Base-by-base conservation (phyloP, 2,797 vertebrate genomes). In the Melanotaenia parkinsoni region DNA sequence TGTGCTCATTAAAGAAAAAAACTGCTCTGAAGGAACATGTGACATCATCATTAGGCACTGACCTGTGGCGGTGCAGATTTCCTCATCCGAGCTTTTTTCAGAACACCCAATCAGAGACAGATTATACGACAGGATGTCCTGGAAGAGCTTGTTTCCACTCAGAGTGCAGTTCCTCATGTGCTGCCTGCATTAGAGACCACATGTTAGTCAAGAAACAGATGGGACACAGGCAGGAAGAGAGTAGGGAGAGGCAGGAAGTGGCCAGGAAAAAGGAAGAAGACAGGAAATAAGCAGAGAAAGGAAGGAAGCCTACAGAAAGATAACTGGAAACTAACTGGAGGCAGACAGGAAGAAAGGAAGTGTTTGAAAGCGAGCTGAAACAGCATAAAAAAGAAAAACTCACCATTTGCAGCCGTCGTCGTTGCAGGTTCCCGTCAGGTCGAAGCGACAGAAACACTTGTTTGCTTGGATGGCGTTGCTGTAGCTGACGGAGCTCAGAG, bases 371-470 rank as follows among this genome's bases (percentile, higher is more conserved):
- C 33, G 10, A 10, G 4, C n/a, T 14, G 32, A 11, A 65, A n/a
- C 10, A 3, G 11, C 51, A 26, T 10, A 8, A 2, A 10, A 1
- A 4, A 7, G 35, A 20, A 28, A 26, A 1, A 91, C 96, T 93
- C 78, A 99, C 98, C 98, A 99, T 9, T 93, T 93, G 78, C 98
- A 99, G 82, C 95, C 95, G 63, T 99, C 98, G 16, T 98, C 97
- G 0, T 99, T 99, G 88, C 98, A 99, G 0, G 97, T 99, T 69
- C 98, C 98, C 0, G 96, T 98, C 65, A 99, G 93, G 79, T 99
- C 97, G 58, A 99, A 99, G 50, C 96, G 97, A 63, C 98, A 99
- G 88, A 99, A 98, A 86, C 93, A 94, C 76, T 95, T 97, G 63
- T 92, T 95, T 0, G 96, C 95, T 59, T 97, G 94, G 28, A 99